Base-by-base conservation (phyloP, 2,888 invertebrate genomes). In the Rugalucina vietnamica region DNA sequence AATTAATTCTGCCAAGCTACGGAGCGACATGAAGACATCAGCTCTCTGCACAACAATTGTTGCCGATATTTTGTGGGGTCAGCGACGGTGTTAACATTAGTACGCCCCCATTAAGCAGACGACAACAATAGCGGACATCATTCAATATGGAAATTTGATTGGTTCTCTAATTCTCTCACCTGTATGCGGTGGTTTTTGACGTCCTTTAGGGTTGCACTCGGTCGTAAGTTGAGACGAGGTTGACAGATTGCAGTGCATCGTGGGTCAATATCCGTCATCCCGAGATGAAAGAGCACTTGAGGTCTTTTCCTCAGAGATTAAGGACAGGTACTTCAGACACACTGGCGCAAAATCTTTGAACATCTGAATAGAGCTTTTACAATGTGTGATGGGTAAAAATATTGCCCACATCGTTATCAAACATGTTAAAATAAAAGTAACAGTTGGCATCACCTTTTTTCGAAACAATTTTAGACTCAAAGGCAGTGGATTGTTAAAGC, bases 81-180 rank as follows among this genome's bases (percentile, higher is more conserved):
- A 73, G 80, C 80, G 80, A 76, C 87, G 75, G 82, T 82, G 82
- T 82, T 77, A 72, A 72, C 84, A 78, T 84, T 84, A 69, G 37
- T 82, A 54, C 72, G 74, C 76, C 78, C 79, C 76, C 78, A 78
- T 84, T 84, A 78, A 80, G 75, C 79, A 34, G 50, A 76, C 29
- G n/a, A 65, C 78, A 70, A 81, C 87, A 84, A 87, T 69, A 80
- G 87, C 80, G 60, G 79, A 60, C 74, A 81, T 82, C 87, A 87
- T 39, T 79, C 75, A 76, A 84, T 87, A 87, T 82, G 60, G 82
- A 80, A 73, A 76, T 87, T 87, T 87, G 84, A 87, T 87, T 87
- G 84, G 87, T 84, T 80, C 71, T 49, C 50, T 76, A 69, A 76
- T 60, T 76, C 79, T 81, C 82, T 87, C 87, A 87, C 87, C 87